These are phyloP conservation scores for Tridacna crocea DNA, from an alignment of 2,888 invertebrate species.

Conservation along the genomic window DNA sequence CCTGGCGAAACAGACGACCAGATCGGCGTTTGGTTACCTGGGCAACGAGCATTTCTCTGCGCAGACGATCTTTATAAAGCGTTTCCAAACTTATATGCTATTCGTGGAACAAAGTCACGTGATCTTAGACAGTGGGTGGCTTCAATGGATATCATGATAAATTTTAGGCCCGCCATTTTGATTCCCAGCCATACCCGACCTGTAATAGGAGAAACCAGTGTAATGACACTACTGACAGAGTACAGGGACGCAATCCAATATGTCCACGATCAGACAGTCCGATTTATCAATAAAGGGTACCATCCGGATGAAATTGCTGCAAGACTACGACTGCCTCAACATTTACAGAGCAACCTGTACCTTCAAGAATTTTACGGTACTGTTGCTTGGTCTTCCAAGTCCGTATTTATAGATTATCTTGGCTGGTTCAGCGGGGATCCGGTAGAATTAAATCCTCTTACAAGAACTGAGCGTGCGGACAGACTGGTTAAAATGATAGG, in stretches of 20 bases:
- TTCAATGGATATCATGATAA: slow-evolving; percentile 77
- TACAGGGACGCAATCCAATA: slow-evolving; percentile 80
- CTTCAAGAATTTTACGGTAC: slow-evolving; percentile 79
- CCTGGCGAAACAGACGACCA: slow-evolving; percentile 81
- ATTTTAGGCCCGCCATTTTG: slow-evolving; percentile 71
- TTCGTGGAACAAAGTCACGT: slow-evolving; percentile 75
- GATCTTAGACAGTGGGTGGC: slow-evolving; percentile 72
- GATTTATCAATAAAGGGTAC: slow-evolving; percentile 77
- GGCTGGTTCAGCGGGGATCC: slow-evolving; percentile 76
- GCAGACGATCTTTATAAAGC: slow-evolving; percentile 79
- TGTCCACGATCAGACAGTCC: slow-evolving; percentile 79
- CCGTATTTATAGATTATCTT: slow-evolving; percentile 67
- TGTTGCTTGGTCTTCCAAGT: slow-evolving; percentile 76
- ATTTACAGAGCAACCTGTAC: slow-evolving; percentile 68
- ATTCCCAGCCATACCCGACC: slow-evolving; percentile 79
- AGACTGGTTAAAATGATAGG: slow-evolving; percentile 69
- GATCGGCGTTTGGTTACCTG: slow-evolving; percentile 79
- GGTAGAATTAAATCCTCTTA: slow-evolving; percentile 69
- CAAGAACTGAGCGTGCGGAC: slow-evolving; percentile 64
- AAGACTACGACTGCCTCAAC: slow-evolving; percentile 69
- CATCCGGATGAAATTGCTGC: slow-evolving; percentile 78
- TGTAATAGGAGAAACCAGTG: slow-evolving; percentile 64
- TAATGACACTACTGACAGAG: slow-evolving; percentile 60
- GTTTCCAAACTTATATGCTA: slow-evolving; percentile 81
- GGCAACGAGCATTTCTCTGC: slow-evolving; percentile 71